Base-by-base conservation (phyloP, 2,888 invertebrate species). In the Drosophila anomalata region DNA sequence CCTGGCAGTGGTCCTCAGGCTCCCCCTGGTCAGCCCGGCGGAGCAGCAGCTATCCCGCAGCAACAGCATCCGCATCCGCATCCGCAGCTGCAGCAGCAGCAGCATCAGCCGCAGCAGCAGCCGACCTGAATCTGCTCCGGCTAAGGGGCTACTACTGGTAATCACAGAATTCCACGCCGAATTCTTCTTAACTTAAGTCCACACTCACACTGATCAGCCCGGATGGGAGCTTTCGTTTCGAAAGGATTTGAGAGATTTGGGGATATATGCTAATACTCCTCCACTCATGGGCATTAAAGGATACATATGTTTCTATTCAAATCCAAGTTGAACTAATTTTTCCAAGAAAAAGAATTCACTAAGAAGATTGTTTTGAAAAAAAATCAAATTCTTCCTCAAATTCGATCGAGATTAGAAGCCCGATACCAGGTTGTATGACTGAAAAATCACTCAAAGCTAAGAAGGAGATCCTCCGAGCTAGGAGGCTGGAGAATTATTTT, bases 71-170 rank as follows among this genome's bases (percentile, higher is more conserved):
- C 20, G 2, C 44, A 42, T 39, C 39, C 39, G 50, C 74, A 69
- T 24, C 73, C 58, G 8, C 78, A 70, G 39, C 76, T 59, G 29
- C 52, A 36, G 41, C 33, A 3, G 46, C 66, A 36, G 59, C 76
- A 65, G 60, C 68, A 26, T 59, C 75, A 63, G 46, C 76, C 54
- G 50, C 75, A 73, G 33, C 75, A 67, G 51, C 87, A 78, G 60
- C 88, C 78, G 73, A 75, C 76, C 63, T 88, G 77, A 80, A 65
- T 59, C 60, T 63, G 46, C 55, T 68, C 52, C 58, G 53, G 52
- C 67, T 56, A 50, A 61, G 83, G 66, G 62, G 80, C 56, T 85
- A 74, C 54, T 79, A 77, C 36, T 86, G 84, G 80, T 80, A 79
- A 58, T 14, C 33, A 4, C 2, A 22, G 12, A 22, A 44, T 22